phyloP scores from a whole-genome alignment of 2,113 vertebrate genomes.

The Paradisaea rubra region DNA sequence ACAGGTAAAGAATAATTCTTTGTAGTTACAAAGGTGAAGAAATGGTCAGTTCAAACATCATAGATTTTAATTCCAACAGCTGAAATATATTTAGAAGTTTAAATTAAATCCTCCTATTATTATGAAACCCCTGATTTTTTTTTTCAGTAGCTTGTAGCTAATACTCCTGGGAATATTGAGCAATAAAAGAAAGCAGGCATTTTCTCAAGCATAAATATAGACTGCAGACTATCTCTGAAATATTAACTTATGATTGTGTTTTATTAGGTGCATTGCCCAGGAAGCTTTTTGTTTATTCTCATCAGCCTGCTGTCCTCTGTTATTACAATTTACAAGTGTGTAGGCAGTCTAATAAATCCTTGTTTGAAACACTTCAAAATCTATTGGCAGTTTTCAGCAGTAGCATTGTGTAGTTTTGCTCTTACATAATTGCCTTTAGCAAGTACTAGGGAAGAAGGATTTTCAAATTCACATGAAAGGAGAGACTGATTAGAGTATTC shows the following conservation, averaged over 20 bases:
- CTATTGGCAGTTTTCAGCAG: slow-evolving; percentile 31
- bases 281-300: slow-evolving; percentile 53
- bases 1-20: slow-evolving; percentile 23
- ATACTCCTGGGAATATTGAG: slow-evolving; percentile 51
- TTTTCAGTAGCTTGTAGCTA: slow-evolving; percentile 58
- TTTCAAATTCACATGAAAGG: slow-evolving; percentile 31
- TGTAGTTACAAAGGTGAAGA: slow-evolving; percentile 17
- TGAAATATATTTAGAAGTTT: slow-evolving; percentile 61
- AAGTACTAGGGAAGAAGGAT: background rate
- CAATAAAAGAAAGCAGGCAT: slow-evolving; percentile 54
- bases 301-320: slow-evolving; percentile 28
- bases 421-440: slow-evolving; percentile 5
- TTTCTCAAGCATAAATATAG: slow-evolving; percentile 40
- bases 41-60: slow-evolving; percentile 25
- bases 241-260: slow-evolving; percentile 48
- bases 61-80: slow-evolving; percentile 43
- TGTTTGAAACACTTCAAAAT: slow-evolving; percentile 45
- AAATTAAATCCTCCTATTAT: slow-evolving; percentile 50
- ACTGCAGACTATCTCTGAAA: slow-evolving; percentile 9
- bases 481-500: background rate
- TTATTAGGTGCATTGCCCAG: slow-evolving; percentile 34
- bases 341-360: slow-evolving; percentile 29
- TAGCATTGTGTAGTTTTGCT: background rate
- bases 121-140: slow-evolving; percentile 38
- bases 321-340: slow-evolving; percentile 5